Conservation (phyloP, 2,888 invertebrate species). For the Epirrhoe tristata region DNA sequence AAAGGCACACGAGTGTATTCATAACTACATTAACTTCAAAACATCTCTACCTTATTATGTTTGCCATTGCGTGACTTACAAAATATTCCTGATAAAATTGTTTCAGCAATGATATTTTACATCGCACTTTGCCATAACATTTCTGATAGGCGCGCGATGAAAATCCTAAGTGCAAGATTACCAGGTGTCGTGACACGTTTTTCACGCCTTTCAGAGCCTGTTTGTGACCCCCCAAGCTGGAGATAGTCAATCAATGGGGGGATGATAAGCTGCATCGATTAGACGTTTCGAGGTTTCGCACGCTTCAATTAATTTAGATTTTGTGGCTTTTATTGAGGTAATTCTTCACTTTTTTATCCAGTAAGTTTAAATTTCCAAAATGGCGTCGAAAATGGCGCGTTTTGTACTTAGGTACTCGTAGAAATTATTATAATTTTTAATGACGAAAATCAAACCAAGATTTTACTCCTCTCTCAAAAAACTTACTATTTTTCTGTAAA, state of each 20-base stretch:
- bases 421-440: too few species aligned
- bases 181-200: conserved; percentile 64
- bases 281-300: conserved; percentile 26
- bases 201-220: conserved; percentile 76
- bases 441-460: too few species aligned
- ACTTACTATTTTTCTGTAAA: too few species aligned
- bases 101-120: conserved; percentile 1
- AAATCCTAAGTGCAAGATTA: conserved; percentile 39
- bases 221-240: conserved; percentile 60
- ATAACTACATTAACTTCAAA: neutral
- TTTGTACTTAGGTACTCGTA: too few species aligned
- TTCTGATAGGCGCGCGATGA: conserved; percentile 22
- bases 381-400: too few species aligned
- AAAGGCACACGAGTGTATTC: too few species aligned
- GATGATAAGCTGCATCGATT: conserved; percentile 45
- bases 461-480: too few species aligned
- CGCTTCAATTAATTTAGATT: conserved; percentile 33
- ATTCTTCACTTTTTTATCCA: neutral
- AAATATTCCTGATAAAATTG: neutral
- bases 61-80: neutral
- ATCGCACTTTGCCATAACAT: conserved; percentile 25
- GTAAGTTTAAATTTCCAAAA: too few species aligned
- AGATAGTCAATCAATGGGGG: conserved; percentile 53
- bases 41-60: too few species aligned
- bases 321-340: conserved; percentile 3